Evolutionary conservation across 2,797 vertebrate genomes (phyloP), one percentile per base, ranked within the genome.

Genomic region (Pygocentrus nattereri): DNA sequence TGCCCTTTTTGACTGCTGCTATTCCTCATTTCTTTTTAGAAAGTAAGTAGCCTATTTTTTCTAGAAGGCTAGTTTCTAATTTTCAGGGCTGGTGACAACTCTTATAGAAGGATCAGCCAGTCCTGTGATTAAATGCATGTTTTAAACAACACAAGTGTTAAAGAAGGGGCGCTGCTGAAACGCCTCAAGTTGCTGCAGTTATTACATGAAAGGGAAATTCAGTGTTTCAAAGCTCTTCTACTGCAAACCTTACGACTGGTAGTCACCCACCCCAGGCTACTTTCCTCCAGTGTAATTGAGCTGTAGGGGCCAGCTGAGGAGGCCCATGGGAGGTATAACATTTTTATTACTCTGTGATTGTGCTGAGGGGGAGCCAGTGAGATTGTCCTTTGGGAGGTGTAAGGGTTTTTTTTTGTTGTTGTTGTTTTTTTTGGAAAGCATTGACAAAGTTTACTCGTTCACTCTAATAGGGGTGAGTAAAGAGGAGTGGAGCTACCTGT

Each of bases 321-420:
- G 80, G 81, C 79, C 87, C 75, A 30, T 75, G 86, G 71, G 85
- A 87, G 23, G 15, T 64, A 72, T 62, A 67, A 23, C 59, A 76
- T 80, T 78, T 85, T 84, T 79, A 78, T 65, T 41, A 56, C 4
- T 52, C 49, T 82, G 76, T 85, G 72, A 76, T 78, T 62, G 74
- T 49, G 78, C 73, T 38, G 84, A 81, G 74, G 86, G 84, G 58
- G n/a, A 61, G 38, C 31, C 12, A 23, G n/a, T 59, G 13, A 75
- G 49, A 49, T 79, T 62, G 82, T 81, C 84, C 86, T 65, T 0
- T 82, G 87, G 76, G 52, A 73, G 31, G 21, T 72, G 69, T 41
- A 49, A 25, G 67, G 34, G 64, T 67, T 79, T 31, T 54, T 54
- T 64, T 2, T 71, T 41, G 38, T 50, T 11, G 1, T 41, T 23